Conservation (phyloP, 1,140 invertebrate species). For the Drosophila sturtevanti region DNA sequence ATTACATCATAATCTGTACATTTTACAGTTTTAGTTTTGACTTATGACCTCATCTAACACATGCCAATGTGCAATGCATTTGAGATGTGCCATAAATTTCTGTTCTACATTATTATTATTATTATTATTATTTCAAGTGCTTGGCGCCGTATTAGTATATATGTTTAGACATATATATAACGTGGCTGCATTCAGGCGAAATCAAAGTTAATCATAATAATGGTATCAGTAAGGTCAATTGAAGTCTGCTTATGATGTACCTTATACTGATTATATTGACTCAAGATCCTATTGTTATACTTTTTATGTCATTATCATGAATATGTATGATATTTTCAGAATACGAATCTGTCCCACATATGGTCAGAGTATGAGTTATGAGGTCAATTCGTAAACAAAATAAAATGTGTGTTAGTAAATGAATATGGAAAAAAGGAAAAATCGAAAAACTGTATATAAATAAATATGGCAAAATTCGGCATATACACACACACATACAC, state of each 20-base stretch:
- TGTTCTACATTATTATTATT: conserved; percentile 4
- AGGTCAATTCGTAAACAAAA: conserved; percentile 70
- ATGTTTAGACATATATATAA: neutral
- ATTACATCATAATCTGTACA: conserved; percentile 3
- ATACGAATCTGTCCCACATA: conserved; percentile 37
- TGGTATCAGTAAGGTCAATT: conserved; percentile 13
- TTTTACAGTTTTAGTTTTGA: conserved; percentile 6
- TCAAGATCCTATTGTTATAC: conserved; percentile 15
- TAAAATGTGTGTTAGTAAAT: conserved; percentile 57
- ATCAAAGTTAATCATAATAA: neutral
- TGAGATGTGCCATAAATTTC: conserved; percentile 4
- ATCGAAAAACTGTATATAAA: conserved; percentile 39
- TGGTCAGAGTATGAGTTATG: conserved; percentile 49
- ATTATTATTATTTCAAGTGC: neutral
- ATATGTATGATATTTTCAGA: neutral
- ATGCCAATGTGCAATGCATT: neutral
- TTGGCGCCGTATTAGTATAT: neutral
- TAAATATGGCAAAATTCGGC: conserved; percentile 52
- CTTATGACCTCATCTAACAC: neutral
- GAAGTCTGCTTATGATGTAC: neutral
- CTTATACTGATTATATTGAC: conserved; percentile 4
- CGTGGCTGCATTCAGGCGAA: neutral
- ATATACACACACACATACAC: conserved; percentile 29
- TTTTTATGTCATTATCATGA: conserved; percentile 13
- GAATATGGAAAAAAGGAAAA: conserved; percentile 7